A percentile compares a stretch with the other conserved stretches of the same genome.
Evolutionary conservation across 2,113 vertebrate species (phyloP).

Genomic region (Colinus virginianus): DNA sequence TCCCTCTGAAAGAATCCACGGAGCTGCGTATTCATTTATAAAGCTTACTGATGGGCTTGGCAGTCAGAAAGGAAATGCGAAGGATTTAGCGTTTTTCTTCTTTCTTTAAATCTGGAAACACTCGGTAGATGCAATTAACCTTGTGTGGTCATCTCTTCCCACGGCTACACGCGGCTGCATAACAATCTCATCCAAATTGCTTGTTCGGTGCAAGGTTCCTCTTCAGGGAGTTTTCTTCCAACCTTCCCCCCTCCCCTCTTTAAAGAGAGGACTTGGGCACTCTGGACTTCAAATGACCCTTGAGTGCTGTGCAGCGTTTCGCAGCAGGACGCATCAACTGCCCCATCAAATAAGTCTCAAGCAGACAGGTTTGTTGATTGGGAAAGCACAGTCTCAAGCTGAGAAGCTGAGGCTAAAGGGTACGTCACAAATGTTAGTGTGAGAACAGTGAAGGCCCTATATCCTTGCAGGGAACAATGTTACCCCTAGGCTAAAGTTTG

Average conservation of each 20-base stretch:
- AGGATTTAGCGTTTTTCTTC: conserved; percentile 18
- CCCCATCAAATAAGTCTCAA: conserved; percentile 64
- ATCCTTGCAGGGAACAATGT: conserved; percentile 18
- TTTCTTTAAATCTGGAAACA: conserved; percentile 46
- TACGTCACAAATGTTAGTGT: conserved; percentile 65
- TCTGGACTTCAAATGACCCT: conserved; percentile 68
- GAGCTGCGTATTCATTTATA: neutral
- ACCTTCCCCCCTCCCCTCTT: neutral
- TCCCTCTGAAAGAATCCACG: neutral
- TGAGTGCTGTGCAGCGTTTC: conserved; percentile 50
- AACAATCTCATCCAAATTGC: conserved; percentile 9
- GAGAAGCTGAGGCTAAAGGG: conserved; percentile 52
- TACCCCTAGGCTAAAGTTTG: conserved; percentile 46
- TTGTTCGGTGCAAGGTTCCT: neutral
- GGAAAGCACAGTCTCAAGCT: conserved; percentile 45
- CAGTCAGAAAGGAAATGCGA: neutral
- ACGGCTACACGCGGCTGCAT: fast-evolving
- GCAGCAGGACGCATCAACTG: conserved; percentile 54
- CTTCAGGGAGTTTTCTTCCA: conserved; percentile 6
- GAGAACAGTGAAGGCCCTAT: conserved; percentile 29
- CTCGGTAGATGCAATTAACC: conserved; percentile 48
- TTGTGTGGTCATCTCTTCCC: conserved; percentile 45
- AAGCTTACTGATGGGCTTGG: neutral
- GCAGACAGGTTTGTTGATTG: conserved; percentile 54
- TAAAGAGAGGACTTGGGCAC: conserved; percentile 21